A percentile compares a stretch with the other conserved stretches of the same genome.
phyloP scores from a whole-genome alignment of 2,113 vertebrate species.

The Corythoichthys intestinalis region DNA sequence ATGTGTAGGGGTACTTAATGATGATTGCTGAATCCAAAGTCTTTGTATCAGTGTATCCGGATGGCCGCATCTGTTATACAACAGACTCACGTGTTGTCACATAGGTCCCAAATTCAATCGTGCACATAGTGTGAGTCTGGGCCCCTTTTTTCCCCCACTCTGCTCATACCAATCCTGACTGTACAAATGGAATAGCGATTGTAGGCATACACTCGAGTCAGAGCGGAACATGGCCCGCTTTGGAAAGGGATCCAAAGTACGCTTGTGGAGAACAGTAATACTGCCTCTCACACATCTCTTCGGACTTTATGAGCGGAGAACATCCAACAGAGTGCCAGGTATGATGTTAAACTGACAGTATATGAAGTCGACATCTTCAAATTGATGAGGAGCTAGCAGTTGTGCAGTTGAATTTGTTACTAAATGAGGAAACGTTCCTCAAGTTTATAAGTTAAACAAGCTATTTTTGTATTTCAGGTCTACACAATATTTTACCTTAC shows the following conservation, averaged over 20 bases:
- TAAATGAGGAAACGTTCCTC: too few relatives aligned
- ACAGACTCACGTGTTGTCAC: slow-evolving; percentile 50
- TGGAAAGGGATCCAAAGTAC: slow-evolving; percentile 21
- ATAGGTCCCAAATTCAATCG: slow-evolving; percentile 56
- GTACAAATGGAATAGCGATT: slow-evolving; percentile 2
- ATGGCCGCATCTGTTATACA: slow-evolving; percentile 17
- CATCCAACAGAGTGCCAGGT: slow-evolving; percentile 34
- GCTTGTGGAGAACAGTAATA: slow-evolving; percentile 31
- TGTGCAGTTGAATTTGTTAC: too few relatives aligned
- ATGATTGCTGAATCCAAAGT: slow-evolving; percentile 9
- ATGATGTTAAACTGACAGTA: slow-evolving; percentile 14
- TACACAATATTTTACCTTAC: too few relatives aligned
- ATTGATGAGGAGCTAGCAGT: too few relatives aligned
- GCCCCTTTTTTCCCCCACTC: slow-evolving; percentile 28
- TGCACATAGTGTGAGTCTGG: slow-evolving; percentile 39
- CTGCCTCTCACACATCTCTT: slow-evolving; percentile 32
- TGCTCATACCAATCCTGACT: not conserved
- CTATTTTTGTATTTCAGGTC: too few relatives aligned
- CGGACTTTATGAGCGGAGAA: slow-evolving; percentile 8
- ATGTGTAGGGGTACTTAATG: not conserved
- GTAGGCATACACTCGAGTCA: not conserved
- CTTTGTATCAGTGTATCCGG: slow-evolving; percentile 17
- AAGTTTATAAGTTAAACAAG: too few relatives aligned
- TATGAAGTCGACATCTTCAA: not conserved
- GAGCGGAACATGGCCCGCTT: slow-evolving; percentile 33